Evolutionary conservation across 2,797 vertebrate genomes (phyloP), one percentile per base, ranked within the genome.

Genomic region (Halcyon badia): DNA sequence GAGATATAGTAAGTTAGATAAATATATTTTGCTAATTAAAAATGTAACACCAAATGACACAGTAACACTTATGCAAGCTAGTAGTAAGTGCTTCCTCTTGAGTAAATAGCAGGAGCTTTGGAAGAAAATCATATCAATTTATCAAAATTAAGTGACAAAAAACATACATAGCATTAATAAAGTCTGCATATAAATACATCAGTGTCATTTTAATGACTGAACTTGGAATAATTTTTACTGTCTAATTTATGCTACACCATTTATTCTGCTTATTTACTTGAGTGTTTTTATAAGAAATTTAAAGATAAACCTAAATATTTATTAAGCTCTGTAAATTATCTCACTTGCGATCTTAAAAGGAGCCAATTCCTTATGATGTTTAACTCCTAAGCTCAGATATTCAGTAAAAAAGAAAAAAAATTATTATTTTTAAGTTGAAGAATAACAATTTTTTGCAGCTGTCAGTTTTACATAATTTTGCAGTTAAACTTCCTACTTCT

Each of bases 271-370:
- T 83, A 89, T 89, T 72, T 92, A 77, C 33, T 70, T 70, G 7
- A 54, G 1, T 22, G 26, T 56, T 91, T 92, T 78, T 41, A 57
- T 33, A 33, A 86, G 4, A 83, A 88, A 81, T 71, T 60, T 86
- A 78, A 87, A 81, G 62, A 81, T 24, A 54, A 49, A 66, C 6
- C 8, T 66, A 89, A 89, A 77, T 89, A 76, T 82, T 94, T 94
- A 65, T 79, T 91, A 87, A 66, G 9, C 6, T 89, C 21, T 64
- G 19, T 62, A 92, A 85, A 85, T 85, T 51, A 44, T 65, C 28
- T 66, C 28, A 33, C 14, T 84, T 4, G 28, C 24, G 1, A 44
- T 35, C 35, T 39, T 46, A 71, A 72, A 86, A 86, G 1, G 31
- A 80, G 12, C 0, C 2, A 49, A 22, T 61, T 81, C 14, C 64